Conservation (phyloP, 53 echinoderm and acorn worm genomes). For the Holothuria leucospilota region DNA sequence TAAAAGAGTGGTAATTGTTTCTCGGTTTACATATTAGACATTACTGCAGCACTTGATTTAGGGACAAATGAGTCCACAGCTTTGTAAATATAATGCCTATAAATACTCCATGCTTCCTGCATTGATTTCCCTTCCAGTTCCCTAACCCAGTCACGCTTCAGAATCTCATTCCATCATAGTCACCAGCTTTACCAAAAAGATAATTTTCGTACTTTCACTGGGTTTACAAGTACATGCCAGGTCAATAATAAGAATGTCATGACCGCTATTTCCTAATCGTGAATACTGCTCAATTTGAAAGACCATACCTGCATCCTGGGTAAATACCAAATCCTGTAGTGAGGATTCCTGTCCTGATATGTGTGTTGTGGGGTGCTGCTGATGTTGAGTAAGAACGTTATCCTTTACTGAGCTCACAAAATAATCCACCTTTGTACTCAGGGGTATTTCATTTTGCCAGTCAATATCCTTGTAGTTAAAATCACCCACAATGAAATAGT, state of each 20-base stretch:
- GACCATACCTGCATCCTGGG: neutral
- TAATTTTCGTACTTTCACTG: neutral
- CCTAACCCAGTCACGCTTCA: too few relatives aligned
- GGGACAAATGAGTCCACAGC: too few relatives aligned
- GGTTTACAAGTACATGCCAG: neutral
- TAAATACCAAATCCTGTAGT: slow-evolving; percentile 32
- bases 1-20: too few relatives aligned
- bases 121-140: too few relatives aligned
- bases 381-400: slow-evolving; percentile 3
- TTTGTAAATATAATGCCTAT: too few relatives aligned
- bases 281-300: neutral
- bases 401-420: slow-evolving; percentile 21
- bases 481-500: too few relatives aligned
- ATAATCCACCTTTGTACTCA: neutral
- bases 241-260: slow-evolving; percentile 13
- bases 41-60: too few relatives aligned
- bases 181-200: too few relatives aligned
- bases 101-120: too few relatives aligned
- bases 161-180: too few relatives aligned
- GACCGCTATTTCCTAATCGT: slow-evolving; percentile 17
- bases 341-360: slow-evolving; percentile 25
- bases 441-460: neutral
- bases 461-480: slow-evolving; percentile 13
- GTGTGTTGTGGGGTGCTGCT: neutral
- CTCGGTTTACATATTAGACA: too few relatives aligned